Evolutionary conservation across 35 echinoderm and acorn worm genomes (phyloP).

Genomic region (Apostichopus parvimensis): DNA sequence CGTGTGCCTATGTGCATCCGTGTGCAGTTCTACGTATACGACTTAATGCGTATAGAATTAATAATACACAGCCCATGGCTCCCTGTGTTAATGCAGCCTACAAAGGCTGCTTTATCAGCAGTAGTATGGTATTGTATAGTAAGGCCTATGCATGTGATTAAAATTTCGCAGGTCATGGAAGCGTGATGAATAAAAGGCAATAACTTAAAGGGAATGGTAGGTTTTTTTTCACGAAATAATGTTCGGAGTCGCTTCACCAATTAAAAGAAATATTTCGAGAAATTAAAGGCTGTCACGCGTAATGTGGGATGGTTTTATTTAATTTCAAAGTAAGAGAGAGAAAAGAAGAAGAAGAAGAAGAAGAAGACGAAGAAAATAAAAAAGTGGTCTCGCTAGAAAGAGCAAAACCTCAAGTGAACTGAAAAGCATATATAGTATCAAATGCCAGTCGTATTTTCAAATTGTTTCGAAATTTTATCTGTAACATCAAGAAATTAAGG

Average conservation of each 20-base stretch:
- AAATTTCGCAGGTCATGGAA: slow-evolving; percentile 37
- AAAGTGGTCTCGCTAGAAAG: no score
- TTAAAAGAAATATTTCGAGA: neutral
- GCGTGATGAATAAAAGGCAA: slow-evolving; percentile 27
- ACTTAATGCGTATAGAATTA: no score
- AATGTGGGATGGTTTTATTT: neutral
- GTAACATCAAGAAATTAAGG: no score
- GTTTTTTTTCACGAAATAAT: neutral
- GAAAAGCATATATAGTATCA: no score
- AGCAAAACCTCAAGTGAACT: no score
- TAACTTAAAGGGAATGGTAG: slow-evolving; percentile 21
- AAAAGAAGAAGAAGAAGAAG: neutral
- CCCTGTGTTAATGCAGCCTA: neutral
- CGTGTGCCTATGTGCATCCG: no score
- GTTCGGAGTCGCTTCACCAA: neutral
- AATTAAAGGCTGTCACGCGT: neutral
- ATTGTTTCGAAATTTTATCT: no score
- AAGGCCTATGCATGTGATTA: slow-evolving; percentile 31
- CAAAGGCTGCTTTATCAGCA: neutral
- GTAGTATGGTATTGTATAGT: neutral
- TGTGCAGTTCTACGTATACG: no score
- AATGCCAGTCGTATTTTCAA: no score
- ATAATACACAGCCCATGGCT: neutral
- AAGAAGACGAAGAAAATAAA: no score
- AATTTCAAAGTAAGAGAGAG: neutral